phyloP scores from a whole-genome alignment of 2,797 vertebrate genomes.

The Spinus pinus region DNA sequence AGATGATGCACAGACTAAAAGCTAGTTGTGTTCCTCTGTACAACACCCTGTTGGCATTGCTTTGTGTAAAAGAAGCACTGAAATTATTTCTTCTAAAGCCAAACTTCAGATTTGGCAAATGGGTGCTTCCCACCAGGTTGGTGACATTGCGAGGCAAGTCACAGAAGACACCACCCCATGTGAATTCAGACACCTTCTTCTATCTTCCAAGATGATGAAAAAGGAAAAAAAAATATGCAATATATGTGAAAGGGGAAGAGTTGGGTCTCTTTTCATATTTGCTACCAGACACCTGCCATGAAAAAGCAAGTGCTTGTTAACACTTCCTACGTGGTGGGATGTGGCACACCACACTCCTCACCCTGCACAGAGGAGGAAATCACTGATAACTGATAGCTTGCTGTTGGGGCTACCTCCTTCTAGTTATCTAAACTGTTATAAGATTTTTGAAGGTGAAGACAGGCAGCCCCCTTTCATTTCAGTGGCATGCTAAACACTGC shows the following conservation, averaged over 20 bases:
- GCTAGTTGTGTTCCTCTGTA: not conserved
- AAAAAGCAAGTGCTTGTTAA: constrained; percentile 15
- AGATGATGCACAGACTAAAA: not conserved
- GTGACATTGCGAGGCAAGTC: not conserved
- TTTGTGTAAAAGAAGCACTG: not conserved
- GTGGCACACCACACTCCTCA: constrained; percentile 30
- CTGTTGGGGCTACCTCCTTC: constrained; percentile 27
- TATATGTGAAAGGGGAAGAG: not conserved
- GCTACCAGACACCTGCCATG: not conserved
- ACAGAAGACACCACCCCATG: not conserved
- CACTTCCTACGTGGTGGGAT: constrained; percentile 32
- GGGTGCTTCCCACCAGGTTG: not conserved
- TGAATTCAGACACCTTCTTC: not conserved
- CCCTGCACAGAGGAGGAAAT: not conserved
- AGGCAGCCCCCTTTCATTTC: not conserved
- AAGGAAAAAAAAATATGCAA: not conserved
- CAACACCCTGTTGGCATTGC: not conserved
- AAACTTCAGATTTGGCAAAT: not conserved
- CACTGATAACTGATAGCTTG: constrained; percentile 26
- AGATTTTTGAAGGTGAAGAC: not conserved
- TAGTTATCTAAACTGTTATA: constrained; percentile 34
- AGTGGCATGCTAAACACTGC: not conserved
- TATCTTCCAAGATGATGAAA: not conserved
- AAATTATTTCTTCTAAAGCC: not conserved
- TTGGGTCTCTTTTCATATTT: not conserved